Evolutionary conservation across 1,140 invertebrate species (phyloP), one percentile per base, ranked within the genome.

Genomic region (Acromyrmex echinatior): DNA sequence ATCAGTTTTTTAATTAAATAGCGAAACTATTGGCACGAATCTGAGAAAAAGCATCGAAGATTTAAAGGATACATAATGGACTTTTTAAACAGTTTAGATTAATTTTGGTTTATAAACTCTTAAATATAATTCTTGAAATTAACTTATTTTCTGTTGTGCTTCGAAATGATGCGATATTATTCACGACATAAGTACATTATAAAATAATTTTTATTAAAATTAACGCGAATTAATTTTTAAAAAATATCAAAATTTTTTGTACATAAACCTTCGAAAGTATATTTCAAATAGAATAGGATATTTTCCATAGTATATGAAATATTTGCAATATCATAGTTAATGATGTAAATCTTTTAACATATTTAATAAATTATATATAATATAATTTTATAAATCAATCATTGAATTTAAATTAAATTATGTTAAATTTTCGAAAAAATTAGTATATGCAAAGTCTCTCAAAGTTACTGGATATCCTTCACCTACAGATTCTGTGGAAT

Each of bases 151-250:
- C 9, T 45, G 0, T 70, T 49, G 31, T 16, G 7, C 0, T 49
- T 70, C 9, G 14, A 49, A 70, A 70, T 70, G 5, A 45, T 70
- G 31, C 3, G 9, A 68, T 70, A 16, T 16, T 70, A 70, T 70
- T 49, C 7, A 16, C 3, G 21, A 16, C 16, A 9, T 70, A 70
- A 70, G 25, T 18, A 25, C 6, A 25, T 25, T 45, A 49, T 7
- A 21, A 68, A 45, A 45, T 12, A 45, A 45, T 45, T 45, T 73
- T 31, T 31, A 53, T 31, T 3, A 1, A 53, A 73, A n/a, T 51
- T 51, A 10, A 10, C 18, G 6, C 62, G 6, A 65, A 16, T 35
- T 6, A 28, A 71, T 25, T 25, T 25, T 28, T 73, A 31, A 31
- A 31, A 53, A 53, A 71, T 28, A 71, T 10, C 0, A 73, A 31